These are phyloP conservation scores for Cirrhinus mrigala DNA, from an alignment of 2,797 vertebrate genomes.

Conservation along the genomic window DNA sequence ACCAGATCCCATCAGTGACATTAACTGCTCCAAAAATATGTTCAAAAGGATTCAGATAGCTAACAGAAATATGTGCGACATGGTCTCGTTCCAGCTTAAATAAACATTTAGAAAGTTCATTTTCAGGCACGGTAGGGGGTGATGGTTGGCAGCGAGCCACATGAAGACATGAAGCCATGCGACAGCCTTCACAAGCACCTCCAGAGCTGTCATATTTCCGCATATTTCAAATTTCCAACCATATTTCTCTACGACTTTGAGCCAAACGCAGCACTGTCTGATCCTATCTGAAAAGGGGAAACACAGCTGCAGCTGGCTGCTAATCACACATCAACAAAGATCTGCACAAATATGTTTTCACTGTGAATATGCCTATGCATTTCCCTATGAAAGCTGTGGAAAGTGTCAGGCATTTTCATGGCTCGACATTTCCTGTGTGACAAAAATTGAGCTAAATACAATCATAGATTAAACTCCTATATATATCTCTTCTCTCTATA, in stretches of 20 bases:
- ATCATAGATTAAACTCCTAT: background rate
- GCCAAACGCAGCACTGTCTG: background rate
- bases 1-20: background rate
- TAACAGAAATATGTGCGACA: background rate
- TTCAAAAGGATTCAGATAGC: background rate
- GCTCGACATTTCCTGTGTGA: background rate
- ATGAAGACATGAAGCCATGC: background rate
- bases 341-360: slow-evolving; percentile 10
- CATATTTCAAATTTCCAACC: slow-evolving; percentile 1
- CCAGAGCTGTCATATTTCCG: background rate
- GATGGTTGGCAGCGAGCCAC: slow-evolving; percentile 1
- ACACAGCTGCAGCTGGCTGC: slow-evolving; percentile 9
- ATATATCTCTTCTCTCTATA: too few species aligned
- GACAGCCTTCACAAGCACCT: slow-evolving; percentile 26
- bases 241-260: background rate
- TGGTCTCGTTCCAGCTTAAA: background rate
- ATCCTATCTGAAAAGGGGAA: slow-evolving; percentile 17
- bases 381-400: background rate
- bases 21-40: slow-evolving; percentile 14
- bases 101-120: slow-evolving; percentile 8
- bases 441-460: background rate
- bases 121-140: slow-evolving; percentile 5
- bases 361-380: slow-evolving; percentile 10
- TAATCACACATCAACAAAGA: slow-evolving; percentile 21
- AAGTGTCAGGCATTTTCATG: background rate